Base-by-base conservation (phyloP, 2,888 invertebrate species). In the Sphaeridia pumilis region DNA sequence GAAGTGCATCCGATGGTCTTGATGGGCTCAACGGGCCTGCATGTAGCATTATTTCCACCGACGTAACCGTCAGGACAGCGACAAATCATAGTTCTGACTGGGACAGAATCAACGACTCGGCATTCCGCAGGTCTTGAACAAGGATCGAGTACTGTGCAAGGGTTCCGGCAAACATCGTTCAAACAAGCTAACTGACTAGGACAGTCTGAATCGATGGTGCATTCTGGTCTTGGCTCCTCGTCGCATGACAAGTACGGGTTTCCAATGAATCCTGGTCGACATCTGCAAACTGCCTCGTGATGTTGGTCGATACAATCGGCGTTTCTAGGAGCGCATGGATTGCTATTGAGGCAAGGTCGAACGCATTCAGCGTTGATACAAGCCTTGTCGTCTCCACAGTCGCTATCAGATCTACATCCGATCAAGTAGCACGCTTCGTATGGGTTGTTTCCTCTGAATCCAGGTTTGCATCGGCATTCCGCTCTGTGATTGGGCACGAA, bases 21-120 rank as follows among this genome's bases (percentile, higher is more conserved):
- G 5, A 70, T 67, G 3, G 63, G 60, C 46, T 55, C 58, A 0
- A 62, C 79, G 54, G 83, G 79, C 67, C 78, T 80, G 67, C 89
- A 89, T 67, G 83, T 79, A 52, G 86, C 87, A 64, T 80, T 79
- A 61, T 81, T 76, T 66, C 87, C 83, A 0, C 87, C 84, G 56
- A 87, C 81, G 75, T 82, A 87, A 36, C 87, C 84, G 65, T 84
- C 83, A 0, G 87, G 86, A 66, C 92, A 92, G 1, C 86, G 79
- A 68, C 90, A 92, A 31, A 87, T 78, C 84, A 89, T 87, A 1
- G 89, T 88, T 57, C 89, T 77, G 3, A 89, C 83, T 0, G 90
- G 88, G 25, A 83, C 70, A 2, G 88, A 84, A 67, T 89, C 84
- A 25, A 86, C 79, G 0, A 88, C 87, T 70, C 81, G 79, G 67